Conservation (phyloP, 2,113 vertebrate species). For the Diadophis punctatus region DNA sequence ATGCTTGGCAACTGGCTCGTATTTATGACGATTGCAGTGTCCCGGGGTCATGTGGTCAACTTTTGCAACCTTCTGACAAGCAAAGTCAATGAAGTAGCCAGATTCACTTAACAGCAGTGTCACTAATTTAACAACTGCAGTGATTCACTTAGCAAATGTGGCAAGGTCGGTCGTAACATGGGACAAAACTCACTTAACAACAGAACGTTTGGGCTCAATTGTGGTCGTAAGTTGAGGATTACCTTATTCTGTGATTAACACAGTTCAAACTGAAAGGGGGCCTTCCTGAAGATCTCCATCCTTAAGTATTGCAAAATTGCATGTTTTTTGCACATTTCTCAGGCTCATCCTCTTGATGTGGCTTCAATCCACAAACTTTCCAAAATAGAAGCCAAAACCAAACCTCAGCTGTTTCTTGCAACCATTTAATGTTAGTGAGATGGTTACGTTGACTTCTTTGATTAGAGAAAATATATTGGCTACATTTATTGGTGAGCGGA, state of each 20-base stretch:
- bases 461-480: too few species aligned
- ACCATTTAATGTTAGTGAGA: neutral
- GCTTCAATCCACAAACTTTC: constrained; percentile 34
- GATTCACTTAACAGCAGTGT: neutral
- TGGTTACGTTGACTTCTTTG: too few species aligned
- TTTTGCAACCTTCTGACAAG: neutral
- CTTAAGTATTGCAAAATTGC: neutral
- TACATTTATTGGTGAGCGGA: too few species aligned
- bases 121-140: neutral
- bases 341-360: neutral
- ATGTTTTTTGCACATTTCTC: neutral
- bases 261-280: neutral
- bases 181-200: neutral
- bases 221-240: neutral
- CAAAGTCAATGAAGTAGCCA: neutral
- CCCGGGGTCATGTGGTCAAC: neutral
- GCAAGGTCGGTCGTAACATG: neutral
- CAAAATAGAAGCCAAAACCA: constrained; percentile 29
- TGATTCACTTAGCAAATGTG: neutral
- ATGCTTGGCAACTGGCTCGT: too few species aligned
- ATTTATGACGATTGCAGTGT: too few species aligned
- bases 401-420: constrained; percentile 34
- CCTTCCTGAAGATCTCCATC: neutral
- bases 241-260: neutral
- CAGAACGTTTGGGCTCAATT: neutral